phyloP scores from a whole-genome alignment of 92 coral and sea anemone genomes.

The Epizoanthus stellaris region DNA sequence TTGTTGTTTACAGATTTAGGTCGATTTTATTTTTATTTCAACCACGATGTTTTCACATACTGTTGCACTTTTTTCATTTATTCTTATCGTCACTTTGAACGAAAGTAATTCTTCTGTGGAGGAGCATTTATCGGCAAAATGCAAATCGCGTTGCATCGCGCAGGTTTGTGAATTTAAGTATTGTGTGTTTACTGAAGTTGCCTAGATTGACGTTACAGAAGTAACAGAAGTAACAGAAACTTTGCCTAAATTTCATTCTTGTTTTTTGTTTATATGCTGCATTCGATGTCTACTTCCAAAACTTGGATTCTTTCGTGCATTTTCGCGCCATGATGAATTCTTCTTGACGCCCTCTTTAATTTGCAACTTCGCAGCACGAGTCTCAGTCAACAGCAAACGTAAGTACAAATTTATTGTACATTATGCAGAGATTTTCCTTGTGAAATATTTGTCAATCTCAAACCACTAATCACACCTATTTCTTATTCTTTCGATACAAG shows the following conservation, averaged over 20 bases:
- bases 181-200: conserved; percentile 27
- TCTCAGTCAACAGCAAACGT: conserved; percentile 4
- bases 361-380: background rate
- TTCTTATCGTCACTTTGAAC: background rate
- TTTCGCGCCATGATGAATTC: background rate
- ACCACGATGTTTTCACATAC: background rate
- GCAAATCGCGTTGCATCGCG: conserved; percentile 25
- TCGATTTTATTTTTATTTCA: background rate
- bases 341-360: background rate
- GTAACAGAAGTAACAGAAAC: background rate
- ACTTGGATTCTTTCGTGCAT: conserved; percentile 4
- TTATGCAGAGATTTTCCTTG: background rate
- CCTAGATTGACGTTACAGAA: background rate
- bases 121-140: conserved; percentile 4
- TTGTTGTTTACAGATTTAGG: background rate
- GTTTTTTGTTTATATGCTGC: background rate
- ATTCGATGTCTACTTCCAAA: background rate
- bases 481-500: no score
- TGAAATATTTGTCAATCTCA: no score
- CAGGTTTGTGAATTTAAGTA: conserved; percentile 21
- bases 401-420: conserved; percentile 20
- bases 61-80: background rate
- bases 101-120: background rate
- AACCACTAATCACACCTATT: no score
- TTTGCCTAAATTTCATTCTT: background rate